These are phyloP conservation scores for Trichopoda pennipes DNA, from an alignment of 2,888 invertebrate genomes.

Conservation along the genomic window DNA sequence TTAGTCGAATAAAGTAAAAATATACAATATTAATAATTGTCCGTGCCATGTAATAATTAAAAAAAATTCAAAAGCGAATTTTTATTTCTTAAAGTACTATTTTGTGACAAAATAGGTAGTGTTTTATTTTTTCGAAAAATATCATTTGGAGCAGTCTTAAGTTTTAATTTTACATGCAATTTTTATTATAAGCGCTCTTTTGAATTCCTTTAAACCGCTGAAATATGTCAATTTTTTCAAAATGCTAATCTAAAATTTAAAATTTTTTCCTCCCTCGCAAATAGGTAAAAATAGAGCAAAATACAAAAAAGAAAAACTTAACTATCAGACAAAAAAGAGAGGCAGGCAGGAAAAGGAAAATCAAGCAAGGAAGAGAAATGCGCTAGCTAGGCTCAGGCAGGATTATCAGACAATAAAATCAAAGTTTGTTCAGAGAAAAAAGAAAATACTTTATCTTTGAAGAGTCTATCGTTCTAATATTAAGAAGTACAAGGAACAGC, in stretches of 20 bases:
- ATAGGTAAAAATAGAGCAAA: conserved; percentile 74
- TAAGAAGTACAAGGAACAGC: conserved; percentile 32
- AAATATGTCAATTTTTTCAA: conserved; percentile 22
- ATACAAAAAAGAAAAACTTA: conserved; percentile 70
- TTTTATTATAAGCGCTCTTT: conserved; percentile 50
- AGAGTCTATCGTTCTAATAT: conserved; percentile 31
- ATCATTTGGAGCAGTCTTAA: conserved; percentile 11
- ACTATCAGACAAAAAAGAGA: conserved; percentile 76
- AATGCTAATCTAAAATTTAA: conserved; percentile 58
- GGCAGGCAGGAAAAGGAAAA: conserved; percentile 72
- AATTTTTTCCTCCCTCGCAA: conserved; percentile 78
- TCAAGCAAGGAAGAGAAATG: conserved; percentile 61
- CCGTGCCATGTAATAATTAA: conserved; percentile 29
- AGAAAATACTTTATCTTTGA: conserved; percentile 20
- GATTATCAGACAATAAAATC: conserved; percentile 56
- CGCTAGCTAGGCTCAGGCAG: conserved; percentile 73
- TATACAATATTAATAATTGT: background rate
- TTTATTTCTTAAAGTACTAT: background rate
- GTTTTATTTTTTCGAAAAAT: background rate
- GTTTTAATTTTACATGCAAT: conserved; percentile 1
- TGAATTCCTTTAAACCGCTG: conserved; percentile 52
- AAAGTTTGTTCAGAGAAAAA: conserved; percentile 53
- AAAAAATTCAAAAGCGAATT: no score
- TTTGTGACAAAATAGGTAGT: conserved; percentile 22
- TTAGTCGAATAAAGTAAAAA: no score